Evolutionary conservation across 2,797 vertebrate species (phyloP).

Genomic region (Thunnus albacares): DNA sequence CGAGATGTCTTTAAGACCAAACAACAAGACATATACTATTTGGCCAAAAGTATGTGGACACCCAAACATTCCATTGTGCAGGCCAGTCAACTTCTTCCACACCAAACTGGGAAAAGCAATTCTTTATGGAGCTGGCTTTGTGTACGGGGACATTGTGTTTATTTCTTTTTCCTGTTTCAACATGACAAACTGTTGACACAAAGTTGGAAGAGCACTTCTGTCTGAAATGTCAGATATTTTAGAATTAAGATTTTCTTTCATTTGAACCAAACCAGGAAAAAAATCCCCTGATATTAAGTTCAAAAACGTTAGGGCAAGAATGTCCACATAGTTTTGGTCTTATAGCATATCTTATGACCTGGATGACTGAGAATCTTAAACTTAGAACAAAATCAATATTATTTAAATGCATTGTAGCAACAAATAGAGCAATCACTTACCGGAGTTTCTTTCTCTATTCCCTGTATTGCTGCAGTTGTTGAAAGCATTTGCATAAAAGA

Average conservation of each 20-base stretch:
- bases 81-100: no score
- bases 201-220: no score
- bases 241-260: neutral
- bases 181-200: no score
- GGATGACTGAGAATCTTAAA: neutral
- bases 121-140: no score
- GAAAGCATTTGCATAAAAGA: slow-evolving; percentile 74
- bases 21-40: neutral
- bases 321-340: neutral
- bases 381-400: neutral
- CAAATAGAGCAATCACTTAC: slow-evolving; percentile 1
- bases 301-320: no score
- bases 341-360: neutral
- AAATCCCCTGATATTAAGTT: neutral
- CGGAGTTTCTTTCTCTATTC: neutral
- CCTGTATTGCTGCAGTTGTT: slow-evolving; percentile 77
- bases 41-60: neutral
- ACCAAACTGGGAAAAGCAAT: no score
- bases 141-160: no score
- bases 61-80: no score
- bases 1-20: neutral
- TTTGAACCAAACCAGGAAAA: neutral
- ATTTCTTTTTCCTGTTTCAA: no score
- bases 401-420: neutral
- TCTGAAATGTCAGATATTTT: no score